Conservation (phyloP, 2,888 invertebrate genomes). For the Stratiomys singularior region DNA sequence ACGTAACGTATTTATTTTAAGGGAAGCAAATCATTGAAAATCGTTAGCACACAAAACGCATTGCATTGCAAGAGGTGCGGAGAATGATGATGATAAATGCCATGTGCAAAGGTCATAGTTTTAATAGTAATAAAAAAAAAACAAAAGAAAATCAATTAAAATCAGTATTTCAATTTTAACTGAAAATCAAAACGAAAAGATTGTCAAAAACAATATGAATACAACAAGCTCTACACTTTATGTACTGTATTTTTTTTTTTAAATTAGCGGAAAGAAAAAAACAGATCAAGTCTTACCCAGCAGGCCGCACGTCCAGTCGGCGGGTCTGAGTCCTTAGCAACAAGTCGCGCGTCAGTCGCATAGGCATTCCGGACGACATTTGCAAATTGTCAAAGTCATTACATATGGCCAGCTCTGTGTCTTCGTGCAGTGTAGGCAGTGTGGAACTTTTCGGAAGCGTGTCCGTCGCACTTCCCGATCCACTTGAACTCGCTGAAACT, state of each 20-base stretch:
- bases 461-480: conserved; percentile 64
- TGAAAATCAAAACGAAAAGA: conserved; percentile 56
- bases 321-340: conserved; percentile 83
- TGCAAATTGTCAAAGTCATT: conserved; percentile 63
- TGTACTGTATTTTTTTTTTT: neutral
- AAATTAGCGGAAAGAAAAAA: neutral
- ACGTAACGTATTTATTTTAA: conserved; percentile 36
- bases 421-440: conserved; percentile 88
- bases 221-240: conserved; percentile 45
- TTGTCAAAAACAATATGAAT: conserved; percentile 36
- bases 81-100: conserved; percentile 40
- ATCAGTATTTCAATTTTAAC: conserved; percentile 55
- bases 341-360: conserved; percentile 81
- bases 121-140: conserved; percentile 58
- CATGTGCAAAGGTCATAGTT: conserved; percentile 38
- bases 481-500: conserved; percentile 65
- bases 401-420: conserved; percentile 74
- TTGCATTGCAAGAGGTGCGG: conserved; percentile 45
- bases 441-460: conserved; percentile 68
- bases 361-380: conserved; percentile 64
- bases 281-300: conserved; percentile 69
- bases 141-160: conserved; percentile 49
- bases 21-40: conserved; percentile 47
- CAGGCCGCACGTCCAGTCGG: conserved; percentile 71
- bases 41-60: conserved; percentile 51